Evolutionary conservation across 2,113 vertebrate species (phyloP), one percentile per base, ranked within the genome.

Genomic region (Scatophagus argus): DNA sequence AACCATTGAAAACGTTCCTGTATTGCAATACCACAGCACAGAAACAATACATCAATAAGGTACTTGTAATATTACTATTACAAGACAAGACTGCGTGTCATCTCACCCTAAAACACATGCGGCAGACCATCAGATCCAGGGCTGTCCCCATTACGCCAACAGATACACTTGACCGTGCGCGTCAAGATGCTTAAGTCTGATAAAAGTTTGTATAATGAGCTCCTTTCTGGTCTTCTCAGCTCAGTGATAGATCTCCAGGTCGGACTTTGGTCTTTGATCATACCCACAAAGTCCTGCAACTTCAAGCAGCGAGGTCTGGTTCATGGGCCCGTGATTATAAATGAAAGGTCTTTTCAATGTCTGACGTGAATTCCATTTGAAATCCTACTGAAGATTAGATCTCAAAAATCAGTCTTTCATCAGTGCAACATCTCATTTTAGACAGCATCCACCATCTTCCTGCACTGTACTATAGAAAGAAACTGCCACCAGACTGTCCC

Each of bases 81-180:
- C 6, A 41, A 78, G 21, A 84, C 21, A 77, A 65, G 14, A 62
- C 2, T 27, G 31, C 0, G 3, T 44, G 65, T 59, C 11, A 47
- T 77, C 95, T 96, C 94, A 96, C 95, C 95, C 90, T 58, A 21
- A 95, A 94, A 84, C 94, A 95, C 54, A 71, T 13, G 1, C 0
- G 25, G 69, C 86, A 91, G 71, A 85, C 89, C 91, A 91, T 91
- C 84, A 83, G 78, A 66, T 93, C 90, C 75, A 90, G 60, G 0
- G 90, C 79, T 34, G 78, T 17, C 29, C 51, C 79, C 90, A 93
- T 93, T 39, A 32, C 49, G 6, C 21, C 61, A 3, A 25, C 9
- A 59, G 6, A 38, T 8, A n/a, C 3, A 8, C 41, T 6, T 21
- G 27, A 47, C 27, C 14, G 27, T 55, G 72, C 31, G 6, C 38